These are phyloP conservation scores for Macquaria australasica DNA, from an alignment of 2,113 vertebrate species.

Conservation along the genomic window DNA sequence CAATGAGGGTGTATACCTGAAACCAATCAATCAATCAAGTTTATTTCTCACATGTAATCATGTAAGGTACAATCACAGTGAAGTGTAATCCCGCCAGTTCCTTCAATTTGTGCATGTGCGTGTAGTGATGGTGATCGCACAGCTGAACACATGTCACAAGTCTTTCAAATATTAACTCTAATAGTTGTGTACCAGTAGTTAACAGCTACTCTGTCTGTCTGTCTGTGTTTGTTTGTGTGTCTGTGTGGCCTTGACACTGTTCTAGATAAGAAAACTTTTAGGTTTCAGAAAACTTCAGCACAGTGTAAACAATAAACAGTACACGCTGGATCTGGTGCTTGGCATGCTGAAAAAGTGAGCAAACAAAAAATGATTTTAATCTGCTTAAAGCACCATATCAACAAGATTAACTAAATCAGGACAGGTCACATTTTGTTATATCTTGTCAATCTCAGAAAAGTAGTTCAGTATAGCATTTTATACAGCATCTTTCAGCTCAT, in stretches of 20 bases:
- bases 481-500: no score
- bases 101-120: neutral
- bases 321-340: neutral
- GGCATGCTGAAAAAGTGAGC: no score
- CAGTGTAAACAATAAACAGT: no score
- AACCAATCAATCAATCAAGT: neutral
- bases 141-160: neutral
- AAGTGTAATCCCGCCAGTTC: no score
- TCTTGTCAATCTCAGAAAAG: neutral
- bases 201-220: neutral
- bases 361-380: neutral
- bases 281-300: neutral
- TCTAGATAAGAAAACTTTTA: neutral
- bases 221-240: slow-evolving; percentile 4
- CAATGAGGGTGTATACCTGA: slow-evolving; percentile 1
- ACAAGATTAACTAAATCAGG: neutral
- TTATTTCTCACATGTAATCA: neutral
- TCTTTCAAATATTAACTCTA: neutral
- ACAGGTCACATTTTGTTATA: neutral
- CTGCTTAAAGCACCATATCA: neutral
- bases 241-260: neutral
- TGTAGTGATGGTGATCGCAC: neutral
- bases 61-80: neutral
- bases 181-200: neutral
- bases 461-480: neutral